Percentiles rank a stretch among this genome's conserved stretches.
These are phyloP conservation scores for Alligator mississippiensis DNA, from an alignment of 2,113 vertebrate genomes.

Conservation along the genomic window DNA sequence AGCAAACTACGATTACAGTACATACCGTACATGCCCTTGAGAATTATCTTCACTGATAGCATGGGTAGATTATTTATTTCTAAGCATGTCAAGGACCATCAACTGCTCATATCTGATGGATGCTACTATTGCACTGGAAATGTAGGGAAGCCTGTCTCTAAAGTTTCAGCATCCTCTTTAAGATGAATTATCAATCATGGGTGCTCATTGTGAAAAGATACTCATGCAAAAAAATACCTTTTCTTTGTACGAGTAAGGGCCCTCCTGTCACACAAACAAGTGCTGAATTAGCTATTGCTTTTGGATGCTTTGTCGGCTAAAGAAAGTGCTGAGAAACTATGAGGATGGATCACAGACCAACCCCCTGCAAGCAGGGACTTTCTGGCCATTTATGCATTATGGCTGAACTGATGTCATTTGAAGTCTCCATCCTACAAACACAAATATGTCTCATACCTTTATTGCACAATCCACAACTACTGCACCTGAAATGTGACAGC, in stretches of 20 bases:
- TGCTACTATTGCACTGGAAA: conserved; percentile 4
- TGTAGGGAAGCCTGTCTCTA: background rate
- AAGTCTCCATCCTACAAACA: background rate
- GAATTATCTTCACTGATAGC: conserved; percentile 37
- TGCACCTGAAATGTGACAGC: background rate
- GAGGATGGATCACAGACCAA: background rate
- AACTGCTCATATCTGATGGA: background rate
- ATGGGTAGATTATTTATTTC: conserved; percentile 2
- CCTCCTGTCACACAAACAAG: background rate
- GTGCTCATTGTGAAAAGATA: conserved; percentile 8
- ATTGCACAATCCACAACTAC: background rate
- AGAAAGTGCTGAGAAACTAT: background rate
- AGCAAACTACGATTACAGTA: conserved; percentile 42
- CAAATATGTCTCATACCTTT: background rate
- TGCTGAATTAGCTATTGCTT: background rate
- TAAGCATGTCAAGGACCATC: conserved; percentile 16
- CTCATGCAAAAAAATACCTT: background rate
- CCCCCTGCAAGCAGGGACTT: background rate
- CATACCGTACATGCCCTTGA: conserved; percentile 40
- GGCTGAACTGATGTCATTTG: background rate
- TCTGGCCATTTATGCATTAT: background rate
- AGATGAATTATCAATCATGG: background rate
- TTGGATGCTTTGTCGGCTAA: background rate
- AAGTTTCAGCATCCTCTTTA: background rate
- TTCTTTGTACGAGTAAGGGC: background rate